Evolutionary conservation across 2,113 vertebrate genomes (phyloP), one percentile per base, ranked within the genome.

Genomic region (Phycodurus eques): DNA sequence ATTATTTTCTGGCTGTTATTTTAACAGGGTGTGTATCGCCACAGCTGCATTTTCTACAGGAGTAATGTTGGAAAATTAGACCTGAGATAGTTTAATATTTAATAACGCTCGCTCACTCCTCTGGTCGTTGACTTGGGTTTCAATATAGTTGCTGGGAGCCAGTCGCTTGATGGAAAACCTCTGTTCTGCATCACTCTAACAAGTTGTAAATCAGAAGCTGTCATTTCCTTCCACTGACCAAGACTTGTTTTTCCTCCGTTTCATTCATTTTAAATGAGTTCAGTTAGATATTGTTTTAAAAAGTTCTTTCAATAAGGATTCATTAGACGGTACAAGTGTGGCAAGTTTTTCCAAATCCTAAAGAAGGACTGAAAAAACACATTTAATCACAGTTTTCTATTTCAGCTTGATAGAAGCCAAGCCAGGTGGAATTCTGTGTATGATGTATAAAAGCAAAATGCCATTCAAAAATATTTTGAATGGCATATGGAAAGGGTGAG

Each of bases 231-330:
- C 85, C 82, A 88, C 82, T 79, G 80, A 80, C 78, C 73, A 4
- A 66, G 74, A 67, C 75, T 19, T 35, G 80, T 82, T 88, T 87
- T 82, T 79, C 69, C 53, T 78, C 75, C 33, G 10, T 86, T 85
- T 86, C 88, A 90, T 90, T 81, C 7, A 91, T 90, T 88, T 85
- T 87, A 84, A 85, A 91, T 89, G 77, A 90, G 72, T 83, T 76
- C 74, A 77, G 33, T 81, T 83, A 79, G 67, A 76, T 80, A 77
- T 80, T 71, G 71, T 80, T 77, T 76, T 47, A 67, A 65, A 59
- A 42, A 12, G 72, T 72, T 84, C 77, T 71, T 73, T 71, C 71
- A 46, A 60, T 10, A 2, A n/a, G 42, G 68, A 68, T 74, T 72
- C 74, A 51, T 42, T 17, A 44, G 11, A 53, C 65, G 80, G 85